Conservation (phyloP, 2,888 invertebrate species). For the Oithona nana region DNA sequence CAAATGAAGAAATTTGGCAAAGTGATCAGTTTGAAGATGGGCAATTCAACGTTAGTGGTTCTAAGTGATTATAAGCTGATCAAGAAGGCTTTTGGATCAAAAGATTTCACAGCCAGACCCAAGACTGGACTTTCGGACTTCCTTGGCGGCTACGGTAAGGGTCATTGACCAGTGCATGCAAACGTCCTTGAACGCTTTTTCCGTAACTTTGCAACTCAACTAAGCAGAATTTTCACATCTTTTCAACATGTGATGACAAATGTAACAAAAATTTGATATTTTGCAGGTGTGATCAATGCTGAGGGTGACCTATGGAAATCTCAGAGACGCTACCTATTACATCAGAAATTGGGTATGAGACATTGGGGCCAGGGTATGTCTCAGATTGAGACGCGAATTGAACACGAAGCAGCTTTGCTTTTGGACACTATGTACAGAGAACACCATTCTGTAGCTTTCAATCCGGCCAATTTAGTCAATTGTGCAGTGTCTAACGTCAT, state of each 20-base stretch:
- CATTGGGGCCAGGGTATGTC: constrained; percentile 58
- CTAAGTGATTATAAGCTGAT: constrained; percentile 1
- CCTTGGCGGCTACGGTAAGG: constrained; percentile 10
- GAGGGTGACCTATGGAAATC: constrained; percentile 76
- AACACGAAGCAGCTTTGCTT: not conserved
- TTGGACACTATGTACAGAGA: constrained; percentile 4
- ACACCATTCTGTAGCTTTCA: not conserved
- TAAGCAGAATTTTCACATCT: not conserved
- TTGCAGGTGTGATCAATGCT: constrained; percentile 63
- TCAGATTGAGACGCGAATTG: constrained; percentile 50
- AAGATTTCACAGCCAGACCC: constrained; percentile 7
- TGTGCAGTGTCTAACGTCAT: constrained; percentile 74
- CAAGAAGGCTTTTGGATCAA: not conserved
- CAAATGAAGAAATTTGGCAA: not conserved
- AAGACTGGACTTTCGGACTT: not conserved
- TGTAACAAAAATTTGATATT: not conserved
- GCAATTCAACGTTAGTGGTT: constrained; percentile 1
- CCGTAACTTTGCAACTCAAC: not conserved
- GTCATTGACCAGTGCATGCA: not conserved
- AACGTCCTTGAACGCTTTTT: not conserved
- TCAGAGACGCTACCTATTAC: constrained; percentile 67
- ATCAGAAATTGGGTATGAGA: constrained; percentile 71
- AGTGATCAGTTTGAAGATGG: constrained; percentile 4
- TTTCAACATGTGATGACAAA: not conserved
- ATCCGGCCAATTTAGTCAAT: constrained; percentile 37